These are phyloP conservation scores for Sylvilagus floridanus DNA, from an alignment of 2,797 vertebrate species.

Conservation along the genomic window DNA sequence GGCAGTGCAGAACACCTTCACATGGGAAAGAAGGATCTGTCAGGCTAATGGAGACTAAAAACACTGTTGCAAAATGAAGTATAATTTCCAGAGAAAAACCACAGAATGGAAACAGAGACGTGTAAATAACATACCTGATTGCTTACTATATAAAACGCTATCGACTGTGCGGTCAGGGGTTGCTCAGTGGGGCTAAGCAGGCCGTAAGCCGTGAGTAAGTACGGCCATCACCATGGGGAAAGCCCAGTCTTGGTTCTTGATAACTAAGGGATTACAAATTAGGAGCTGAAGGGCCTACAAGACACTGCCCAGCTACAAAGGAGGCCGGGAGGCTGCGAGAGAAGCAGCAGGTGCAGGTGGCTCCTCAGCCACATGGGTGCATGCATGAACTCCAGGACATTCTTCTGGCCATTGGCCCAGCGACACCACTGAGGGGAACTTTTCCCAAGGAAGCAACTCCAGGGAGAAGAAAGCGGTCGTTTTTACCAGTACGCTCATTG, in stretches of 20 bases:
- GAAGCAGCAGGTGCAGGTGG: too few relatives aligned
- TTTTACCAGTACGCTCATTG: not conserved
- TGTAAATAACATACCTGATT: not conserved
- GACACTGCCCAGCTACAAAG: not conserved
- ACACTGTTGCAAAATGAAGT: slow-evolving; percentile 14
- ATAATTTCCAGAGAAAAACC: slow-evolving; percentile 34
- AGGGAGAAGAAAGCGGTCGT: not conserved
- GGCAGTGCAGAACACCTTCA: slow-evolving; percentile 7
- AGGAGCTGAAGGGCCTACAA: not conserved
- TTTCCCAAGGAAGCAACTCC: not conserved
- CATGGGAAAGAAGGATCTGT: not conserved
- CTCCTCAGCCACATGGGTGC: too few relatives aligned
- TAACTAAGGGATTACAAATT: not conserved
- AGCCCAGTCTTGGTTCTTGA: not conserved
- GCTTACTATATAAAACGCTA: not conserved
- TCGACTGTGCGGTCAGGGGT: too few relatives aligned
- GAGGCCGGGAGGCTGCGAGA: not conserved
- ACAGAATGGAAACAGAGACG: not conserved
- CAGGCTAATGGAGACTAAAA: slow-evolving; percentile 28
- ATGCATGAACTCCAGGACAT: not conserved
- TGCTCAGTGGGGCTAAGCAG: not conserved
- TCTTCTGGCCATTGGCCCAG: not conserved
- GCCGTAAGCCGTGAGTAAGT: not conserved
- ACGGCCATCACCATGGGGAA: not conserved
- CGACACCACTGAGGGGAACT: not conserved